Evolutionary conservation across 2,797 vertebrate species (phyloP).

Genomic region (Takifugu ocellatus): DNA sequence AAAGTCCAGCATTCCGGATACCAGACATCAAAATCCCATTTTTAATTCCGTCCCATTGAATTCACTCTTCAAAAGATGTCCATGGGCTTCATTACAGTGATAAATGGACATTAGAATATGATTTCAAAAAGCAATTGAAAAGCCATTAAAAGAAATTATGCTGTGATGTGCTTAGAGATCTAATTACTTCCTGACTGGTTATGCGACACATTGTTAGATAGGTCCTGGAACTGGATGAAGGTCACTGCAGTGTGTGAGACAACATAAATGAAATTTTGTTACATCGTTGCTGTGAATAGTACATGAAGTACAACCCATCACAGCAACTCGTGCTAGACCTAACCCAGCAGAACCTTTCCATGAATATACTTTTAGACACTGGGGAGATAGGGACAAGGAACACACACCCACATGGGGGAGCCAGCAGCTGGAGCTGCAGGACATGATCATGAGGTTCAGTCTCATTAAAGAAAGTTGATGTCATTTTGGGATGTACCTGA

Average conservation of each 20-base stretch:
- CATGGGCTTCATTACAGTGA: neutral
- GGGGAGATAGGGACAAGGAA: no score
- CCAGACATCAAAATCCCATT: neutral
- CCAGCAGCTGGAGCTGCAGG: no score
- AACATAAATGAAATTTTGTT: neutral
- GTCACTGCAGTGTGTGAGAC: neutral
- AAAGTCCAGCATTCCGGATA: neutral
- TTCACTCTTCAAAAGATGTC: neutral
- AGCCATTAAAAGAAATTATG: neutral
- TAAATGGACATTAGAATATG: neutral
- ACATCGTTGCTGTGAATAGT: no score
- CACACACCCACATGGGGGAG: no score
- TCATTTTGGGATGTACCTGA: no score
- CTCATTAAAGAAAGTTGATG: no score
- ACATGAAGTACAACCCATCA: no score
- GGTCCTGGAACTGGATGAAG: neutral
- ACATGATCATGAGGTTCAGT: no score
- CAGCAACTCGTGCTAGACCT: no score
- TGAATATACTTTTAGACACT: no score
- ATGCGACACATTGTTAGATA: neutral
- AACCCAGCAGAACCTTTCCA: no score
- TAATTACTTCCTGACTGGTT: neutral
- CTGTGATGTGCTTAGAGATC: neutral
- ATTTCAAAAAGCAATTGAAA: slow-evolving; percentile 3
- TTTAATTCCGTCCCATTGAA: neutral